phyloP scores from a whole-genome alignment of 2,888 invertebrate genomes.

The Rotaria sp. region DNA sequence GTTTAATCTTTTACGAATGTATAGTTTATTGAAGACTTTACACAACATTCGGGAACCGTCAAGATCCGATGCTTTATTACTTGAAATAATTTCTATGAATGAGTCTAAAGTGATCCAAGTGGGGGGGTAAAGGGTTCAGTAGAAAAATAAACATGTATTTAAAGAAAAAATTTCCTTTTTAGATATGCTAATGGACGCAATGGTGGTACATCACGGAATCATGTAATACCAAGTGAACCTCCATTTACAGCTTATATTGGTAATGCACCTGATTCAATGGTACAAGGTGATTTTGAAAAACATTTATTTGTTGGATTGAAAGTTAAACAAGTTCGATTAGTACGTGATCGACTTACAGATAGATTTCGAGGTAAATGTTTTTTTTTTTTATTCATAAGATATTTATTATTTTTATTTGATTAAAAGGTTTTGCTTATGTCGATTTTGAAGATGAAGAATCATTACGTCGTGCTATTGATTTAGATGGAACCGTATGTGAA shows the following conservation, averaged over 20 bases:
- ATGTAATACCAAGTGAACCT: conserved; percentile 76
- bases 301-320: conserved; percentile 30
- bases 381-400: too few species aligned
- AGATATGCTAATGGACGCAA: neutral
- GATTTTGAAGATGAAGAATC: conserved; percentile 79
- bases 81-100: too few species aligned
- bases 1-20: too few species aligned
- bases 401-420: neutral
- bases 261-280: conserved; percentile 77
- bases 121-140: too few species aligned
- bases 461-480: conserved; percentile 70
- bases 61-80: too few species aligned
- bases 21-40: too few species aligned
- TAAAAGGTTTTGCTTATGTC: conserved; percentile 74
- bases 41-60: too few species aligned
- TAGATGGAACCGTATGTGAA: conserved; percentile 65
- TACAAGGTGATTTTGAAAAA: conserved; percentile 81
- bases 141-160: too few species aligned
- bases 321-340: conserved; percentile 79
- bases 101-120: too few species aligned
- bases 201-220: conserved; percentile 48
- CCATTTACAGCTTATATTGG: conserved; percentile 88
- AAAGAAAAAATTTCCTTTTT: neutral
- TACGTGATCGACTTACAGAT: conserved; percentile 87
- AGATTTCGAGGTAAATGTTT: conserved; percentile 70